Evolutionary conservation across 2,113 vertebrate genomes (phyloP).

Genomic region (Callorhinus ursinus): DNA sequence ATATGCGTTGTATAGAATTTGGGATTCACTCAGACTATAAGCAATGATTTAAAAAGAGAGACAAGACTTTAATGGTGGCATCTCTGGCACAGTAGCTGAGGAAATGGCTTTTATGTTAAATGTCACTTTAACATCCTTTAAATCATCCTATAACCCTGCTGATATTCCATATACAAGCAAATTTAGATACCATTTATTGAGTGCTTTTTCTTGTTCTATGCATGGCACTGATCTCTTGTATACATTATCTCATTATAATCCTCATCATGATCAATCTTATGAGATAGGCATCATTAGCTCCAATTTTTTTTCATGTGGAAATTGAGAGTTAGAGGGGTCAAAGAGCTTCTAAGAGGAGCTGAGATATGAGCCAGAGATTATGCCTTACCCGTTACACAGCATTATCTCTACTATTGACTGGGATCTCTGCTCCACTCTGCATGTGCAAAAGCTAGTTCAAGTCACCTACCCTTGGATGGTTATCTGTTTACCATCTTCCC

Average conservation of each 20-base stretch:
- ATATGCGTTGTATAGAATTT: neutral
- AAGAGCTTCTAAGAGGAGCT: neutral
- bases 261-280: neutral
- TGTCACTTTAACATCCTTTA: neutral
- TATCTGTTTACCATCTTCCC: neutral
- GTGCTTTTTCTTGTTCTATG: neutral
- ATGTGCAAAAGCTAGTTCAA: neutral
- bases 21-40: neutral
- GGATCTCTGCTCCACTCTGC: neutral
- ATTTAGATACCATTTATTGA: neutral
- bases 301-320: neutral
- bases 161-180: neutral
- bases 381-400: neutral
- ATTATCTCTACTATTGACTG: neutral
- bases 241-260: neutral
- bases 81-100: neutral
- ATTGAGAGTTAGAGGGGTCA: neutral
- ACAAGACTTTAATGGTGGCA: neutral
- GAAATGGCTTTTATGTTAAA: conserved; percentile 1
- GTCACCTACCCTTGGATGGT: neutral
- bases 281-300: neutral
- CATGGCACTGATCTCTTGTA: neutral
- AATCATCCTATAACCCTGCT: neutral
- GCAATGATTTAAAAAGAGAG: neutral
- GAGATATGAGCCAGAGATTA: neutral